Evolutionary conservation across 2,113 vertebrate genomes (phyloP), one percentile per base, ranked within the genome.

Genomic region (Puntigrus tetrazona): DNA sequence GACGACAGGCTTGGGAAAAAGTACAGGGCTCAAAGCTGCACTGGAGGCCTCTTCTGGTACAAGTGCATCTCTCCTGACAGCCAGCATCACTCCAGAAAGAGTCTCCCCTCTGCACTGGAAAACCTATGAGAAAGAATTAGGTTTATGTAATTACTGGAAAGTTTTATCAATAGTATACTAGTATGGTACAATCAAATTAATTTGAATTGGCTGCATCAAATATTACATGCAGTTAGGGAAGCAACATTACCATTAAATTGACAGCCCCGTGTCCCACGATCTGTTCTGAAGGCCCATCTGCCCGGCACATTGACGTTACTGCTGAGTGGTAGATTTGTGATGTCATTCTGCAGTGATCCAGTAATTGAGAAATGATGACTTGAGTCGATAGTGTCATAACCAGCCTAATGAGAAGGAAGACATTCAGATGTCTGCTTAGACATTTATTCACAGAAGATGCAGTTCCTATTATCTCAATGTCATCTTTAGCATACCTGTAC

Each of bases 1-100:
- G 38, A 3, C 3, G 85, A 74, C 92, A 93, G 13, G 82, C 70
- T 85, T 93, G 89, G 29, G 91, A 91, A 27, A 63, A 92, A 93
- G 0, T 1, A n/a, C 75, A 77, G 31, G 75, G 3, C 50, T 77
- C 31, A 34, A 38, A 1, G 6, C 50, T 78, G 20, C 75, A 78
- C 6, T 78, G 50, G 20, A 78, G 10, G 5, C 75, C 75, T 0
- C 10, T 25, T 0, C 31, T 78, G 20, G 75, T 77, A 16, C 75
- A 77, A 20, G 75, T 25, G 31, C 75, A 77, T 57, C 22, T 77
- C 11, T 57, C 5, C 75, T 77, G 75, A n/a, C 75, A 77, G 31
- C 3, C 36, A 3, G 29, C 20, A 38, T 77, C 75, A 57, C 20
- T 77, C 75, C 75, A 77, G 31, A 57, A 77, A 22, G 50, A 77